Evolutionary conservation across 2,797 vertebrate species (phyloP).

Genomic region (Platalea minor): DNA sequence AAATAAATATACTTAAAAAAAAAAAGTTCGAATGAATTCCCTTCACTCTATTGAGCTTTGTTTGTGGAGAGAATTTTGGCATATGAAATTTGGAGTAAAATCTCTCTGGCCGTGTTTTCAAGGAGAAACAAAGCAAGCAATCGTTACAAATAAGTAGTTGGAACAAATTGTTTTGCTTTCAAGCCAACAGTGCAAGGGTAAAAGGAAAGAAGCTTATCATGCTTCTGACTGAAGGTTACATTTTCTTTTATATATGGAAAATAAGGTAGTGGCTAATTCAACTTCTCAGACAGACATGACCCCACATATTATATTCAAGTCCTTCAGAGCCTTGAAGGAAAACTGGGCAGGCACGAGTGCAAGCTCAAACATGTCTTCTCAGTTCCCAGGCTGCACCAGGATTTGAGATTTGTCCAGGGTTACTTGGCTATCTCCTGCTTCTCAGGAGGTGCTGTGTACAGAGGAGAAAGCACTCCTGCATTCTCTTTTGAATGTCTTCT

Average conservation of each 20-base stretch:
- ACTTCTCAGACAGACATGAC: not conserved
- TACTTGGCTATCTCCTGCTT: not conserved
- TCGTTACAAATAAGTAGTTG: not conserved
- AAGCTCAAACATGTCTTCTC: not conserved
- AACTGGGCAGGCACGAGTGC: not conserved
- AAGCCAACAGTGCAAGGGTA: not conserved
- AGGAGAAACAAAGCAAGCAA: not conserved
- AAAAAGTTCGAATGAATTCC: not conserved
- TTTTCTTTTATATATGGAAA: not conserved
- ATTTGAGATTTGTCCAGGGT: not conserved
- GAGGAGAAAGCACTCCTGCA: not conserved
- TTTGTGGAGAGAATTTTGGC: constrained; percentile 1
- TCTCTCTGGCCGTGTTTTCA: not conserved
- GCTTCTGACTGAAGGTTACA: not conserved
- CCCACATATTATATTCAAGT: not conserved
- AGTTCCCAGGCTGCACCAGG: not conserved
- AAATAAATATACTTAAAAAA: not conserved
- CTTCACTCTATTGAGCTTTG: not conserved
- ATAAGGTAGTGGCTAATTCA: not conserved
- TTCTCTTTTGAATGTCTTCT: not conserved
- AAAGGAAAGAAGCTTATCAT: not conserved
- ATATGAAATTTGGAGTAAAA: not conserved
- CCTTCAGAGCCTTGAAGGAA: not conserved
- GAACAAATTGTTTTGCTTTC: not conserved
- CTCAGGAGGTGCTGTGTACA: not conserved